phyloP scores from a whole-genome alignment of 1,140 invertebrate species.

The Formica exsecta region DNA sequence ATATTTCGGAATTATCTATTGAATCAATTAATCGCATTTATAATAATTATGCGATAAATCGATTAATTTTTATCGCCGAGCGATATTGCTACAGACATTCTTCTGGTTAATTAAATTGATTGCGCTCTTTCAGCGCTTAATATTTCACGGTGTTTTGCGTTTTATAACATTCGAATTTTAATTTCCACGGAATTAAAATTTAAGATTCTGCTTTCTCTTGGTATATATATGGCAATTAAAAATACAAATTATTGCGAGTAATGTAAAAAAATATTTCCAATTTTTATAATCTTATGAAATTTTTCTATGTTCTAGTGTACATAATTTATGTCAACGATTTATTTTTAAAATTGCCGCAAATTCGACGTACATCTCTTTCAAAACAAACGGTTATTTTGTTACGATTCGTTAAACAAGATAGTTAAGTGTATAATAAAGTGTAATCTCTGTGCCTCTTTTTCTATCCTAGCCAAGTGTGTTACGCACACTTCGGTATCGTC shows the following conservation, averaged over 20 bases:
- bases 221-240: neutral
- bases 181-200: conserved; percentile 40
- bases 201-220: conserved; percentile 48
- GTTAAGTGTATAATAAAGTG: conserved; percentile 7
- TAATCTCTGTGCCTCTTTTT: neutral
- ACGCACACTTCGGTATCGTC: conserved; percentile 53
- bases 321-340: conserved; percentile 1
- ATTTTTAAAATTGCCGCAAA: neutral
- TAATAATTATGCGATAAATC: conserved; percentile 7
- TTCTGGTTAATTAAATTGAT: conserved; percentile 41
- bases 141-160: conserved; percentile 26
- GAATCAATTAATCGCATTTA: conserved; percentile 9
- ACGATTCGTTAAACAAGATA: conserved; percentile 6
- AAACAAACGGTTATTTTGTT: neutral
- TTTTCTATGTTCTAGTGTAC: neutral
- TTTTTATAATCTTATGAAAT: conserved; percentile 28
- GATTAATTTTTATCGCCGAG: conserved; percentile 8
- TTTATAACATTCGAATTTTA: conserved; percentile 34
- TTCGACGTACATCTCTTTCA: neutral
- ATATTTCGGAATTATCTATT: conserved; percentile 1
- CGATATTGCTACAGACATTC: neutral
- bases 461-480: conserved; percentile 38
- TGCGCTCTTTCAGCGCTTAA: conserved; percentile 9
- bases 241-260: neutral
- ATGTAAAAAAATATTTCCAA: neutral